Evolutionary conservation across 53 echinoderm and acorn worm species (phyloP), one percentile per base, ranked within the genome.

Genomic region (Holothuria scabra): DNA sequence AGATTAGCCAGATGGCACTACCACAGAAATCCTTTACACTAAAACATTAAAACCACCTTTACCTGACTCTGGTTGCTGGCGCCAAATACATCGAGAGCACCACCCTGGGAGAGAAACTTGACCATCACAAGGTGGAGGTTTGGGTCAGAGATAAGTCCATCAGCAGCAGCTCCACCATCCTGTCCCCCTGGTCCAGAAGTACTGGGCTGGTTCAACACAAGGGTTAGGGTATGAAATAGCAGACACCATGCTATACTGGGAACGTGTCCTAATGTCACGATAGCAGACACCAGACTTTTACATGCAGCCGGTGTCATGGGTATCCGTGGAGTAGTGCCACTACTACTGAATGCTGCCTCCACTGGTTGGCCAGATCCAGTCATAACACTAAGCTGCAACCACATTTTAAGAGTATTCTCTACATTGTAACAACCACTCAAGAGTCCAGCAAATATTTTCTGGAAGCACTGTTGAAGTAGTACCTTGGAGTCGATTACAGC

Each of bases 181-280:
- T 18, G 76, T 41, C 41, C 41, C 10, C 41, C 41, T 0, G 41
- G 41, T 0, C 41, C 41, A 41, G 41, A 41, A 48, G 95, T 88
- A 19, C 67, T 80, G 46, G 82, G 88, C 58, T 86, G 87, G 84
- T 97, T 97, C 30, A 91, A 89, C 76, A 95, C 85, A 7, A 89
- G 88, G 26, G 92, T 85, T 61, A 97, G 86, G 12, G 89, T 68
- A 41, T 95, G 92, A 91, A 97, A 97, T 11, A 95, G 90, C 59
- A 92, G 74, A 58, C 94, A 97, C 99, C 99, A 97, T 8, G 90
- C 95, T 67, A 88, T 93, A 57, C 95, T 92, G 21, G 89, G 91
- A 41, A 95, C 84, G 67, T 86, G 92, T 41, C 88, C 84, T 31
- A 90, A 90, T 86, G 86, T 86, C 25, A 91, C 88, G 13, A 99